These are phyloP conservation scores for Microhierax caerulescens DNA, from an alignment of 2,797 vertebrate genomes.

Conservation along the genomic window DNA sequence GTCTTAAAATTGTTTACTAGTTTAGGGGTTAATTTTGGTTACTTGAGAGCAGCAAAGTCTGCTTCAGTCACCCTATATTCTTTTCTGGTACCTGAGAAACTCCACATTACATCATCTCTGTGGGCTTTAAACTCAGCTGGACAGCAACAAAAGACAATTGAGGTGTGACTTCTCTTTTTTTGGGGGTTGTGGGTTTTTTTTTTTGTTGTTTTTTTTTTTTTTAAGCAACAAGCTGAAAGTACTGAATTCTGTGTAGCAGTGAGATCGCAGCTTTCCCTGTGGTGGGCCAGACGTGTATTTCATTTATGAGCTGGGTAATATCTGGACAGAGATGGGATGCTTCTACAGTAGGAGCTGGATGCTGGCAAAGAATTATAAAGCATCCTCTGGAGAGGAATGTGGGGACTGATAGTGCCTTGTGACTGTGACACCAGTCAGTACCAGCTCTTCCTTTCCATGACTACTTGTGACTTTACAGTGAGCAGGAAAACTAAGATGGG, in stretches of 20 bases:
- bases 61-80: neutral
- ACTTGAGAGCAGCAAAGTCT: neutral
- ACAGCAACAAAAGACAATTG: neutral
- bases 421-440: neutral
- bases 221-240: neutral
- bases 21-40: neutral
- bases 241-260: neutral
- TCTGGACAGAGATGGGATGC: neutral
- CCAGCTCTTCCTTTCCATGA: neutral
- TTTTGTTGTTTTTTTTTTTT: neutral
- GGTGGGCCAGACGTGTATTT: neutral
- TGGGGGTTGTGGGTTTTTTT: no score
- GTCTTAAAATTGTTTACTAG: neutral
- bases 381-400: neutral
- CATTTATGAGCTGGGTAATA: neutral
- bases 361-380: neutral
- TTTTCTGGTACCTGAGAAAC: neutral
- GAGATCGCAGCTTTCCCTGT: neutral
- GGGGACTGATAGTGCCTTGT: neutral
- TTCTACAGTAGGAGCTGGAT: neutral
- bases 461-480: neutral
- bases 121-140: neutral
- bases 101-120: neutral
- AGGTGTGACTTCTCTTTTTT: neutral
- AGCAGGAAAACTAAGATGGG: neutral